Conservation (phyloP, 2,797 vertebrate species). For the Uromys caudimaculatus region DNA sequence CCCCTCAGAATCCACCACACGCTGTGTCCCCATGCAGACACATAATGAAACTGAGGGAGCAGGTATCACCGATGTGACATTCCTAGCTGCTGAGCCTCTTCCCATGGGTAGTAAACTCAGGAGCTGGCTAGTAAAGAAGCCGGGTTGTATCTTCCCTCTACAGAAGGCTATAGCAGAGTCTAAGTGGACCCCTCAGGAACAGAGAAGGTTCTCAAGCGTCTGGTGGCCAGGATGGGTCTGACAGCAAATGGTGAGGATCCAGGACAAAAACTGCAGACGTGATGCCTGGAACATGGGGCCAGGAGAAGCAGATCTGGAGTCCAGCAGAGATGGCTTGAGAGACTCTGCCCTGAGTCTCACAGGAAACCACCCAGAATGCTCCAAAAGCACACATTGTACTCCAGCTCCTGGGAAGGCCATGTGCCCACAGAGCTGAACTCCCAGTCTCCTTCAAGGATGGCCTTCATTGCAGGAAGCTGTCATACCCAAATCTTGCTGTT, state of each 20-base stretch:
- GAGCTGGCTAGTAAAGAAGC: conserved; percentile 14
- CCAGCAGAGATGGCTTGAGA: background rate
- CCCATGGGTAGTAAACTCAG: background rate
- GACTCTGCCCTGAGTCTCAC: background rate
- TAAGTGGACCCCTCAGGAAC: background rate
- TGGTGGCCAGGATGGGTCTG: background rate
- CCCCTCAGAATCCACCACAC: background rate
- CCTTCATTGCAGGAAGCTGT: too few relatives aligned
- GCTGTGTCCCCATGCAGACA: background rate
- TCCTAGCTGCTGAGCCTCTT: conserved; percentile 46
- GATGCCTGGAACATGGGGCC: fast-evolving
- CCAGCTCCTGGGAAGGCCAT: background rate
- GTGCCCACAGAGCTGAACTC: background rate
- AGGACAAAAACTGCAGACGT: background rate
- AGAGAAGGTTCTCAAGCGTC: background rate
- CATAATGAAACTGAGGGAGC: background rate
- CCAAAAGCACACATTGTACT: background rate
- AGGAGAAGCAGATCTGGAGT: background rate
- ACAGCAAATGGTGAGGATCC: background rate
- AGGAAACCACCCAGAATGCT: fast-evolving
- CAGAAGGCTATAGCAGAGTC: background rate
- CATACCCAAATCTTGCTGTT: background rate
- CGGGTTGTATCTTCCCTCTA: background rate
- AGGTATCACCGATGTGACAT: conserved; percentile 12
- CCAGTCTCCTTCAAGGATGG: background rate